These are phyloP conservation scores for Limanda limanda DNA, from an alignment of 2,113 vertebrate genomes.

Conservation along the genomic window DNA sequence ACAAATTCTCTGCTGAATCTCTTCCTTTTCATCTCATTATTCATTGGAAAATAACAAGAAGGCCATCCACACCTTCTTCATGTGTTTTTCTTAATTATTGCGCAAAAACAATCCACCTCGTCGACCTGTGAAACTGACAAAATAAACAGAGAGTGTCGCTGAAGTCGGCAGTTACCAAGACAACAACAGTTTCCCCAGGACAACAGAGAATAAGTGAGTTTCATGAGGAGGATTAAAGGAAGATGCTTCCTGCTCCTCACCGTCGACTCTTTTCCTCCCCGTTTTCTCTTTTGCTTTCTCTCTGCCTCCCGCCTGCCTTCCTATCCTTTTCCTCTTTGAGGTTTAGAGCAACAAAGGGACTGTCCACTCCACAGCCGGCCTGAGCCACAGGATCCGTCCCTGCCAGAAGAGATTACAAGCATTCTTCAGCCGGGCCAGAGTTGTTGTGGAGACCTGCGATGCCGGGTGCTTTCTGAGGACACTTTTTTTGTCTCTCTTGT, in stretches of 20 bases:
- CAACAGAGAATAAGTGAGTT: slow-evolving; percentile 18
- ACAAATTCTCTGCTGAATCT: slow-evolving; percentile 9
- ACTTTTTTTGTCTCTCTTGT: background rate
- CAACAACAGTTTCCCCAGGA: background rate
- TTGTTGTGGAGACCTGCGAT: slow-evolving; percentile 58
- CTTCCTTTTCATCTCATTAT: slow-evolving; percentile 14
- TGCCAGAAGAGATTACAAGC: slow-evolving; percentile 72
- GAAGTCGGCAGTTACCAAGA: background rate
- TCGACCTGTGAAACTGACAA: background rate
- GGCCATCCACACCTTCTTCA: background rate
- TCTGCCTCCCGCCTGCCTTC: slow-evolving; percentile 51
- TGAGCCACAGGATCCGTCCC: slow-evolving; percentile 57
- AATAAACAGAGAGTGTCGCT: background rate
- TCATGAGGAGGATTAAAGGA: slow-evolving; percentile 34
- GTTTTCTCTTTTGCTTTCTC: slow-evolving; percentile 37
- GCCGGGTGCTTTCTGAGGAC: slow-evolving; percentile 29
- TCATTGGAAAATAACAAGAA: slow-evolving; percentile 3
- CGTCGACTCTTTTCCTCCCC: slow-evolving; percentile 37
- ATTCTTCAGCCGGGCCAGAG: slow-evolving; percentile 56
- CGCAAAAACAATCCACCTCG: background rate
- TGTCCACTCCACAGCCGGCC: slow-evolving; percentile 60
- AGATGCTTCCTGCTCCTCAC: slow-evolving; percentile 43
- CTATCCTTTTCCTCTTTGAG: slow-evolving; percentile 66
- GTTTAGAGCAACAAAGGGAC: slow-evolving; percentile 68
- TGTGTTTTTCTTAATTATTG: background rate